phyloP scores from a whole-genome alignment of 2,888 invertebrate species.

The Polia nebulosa region DNA sequence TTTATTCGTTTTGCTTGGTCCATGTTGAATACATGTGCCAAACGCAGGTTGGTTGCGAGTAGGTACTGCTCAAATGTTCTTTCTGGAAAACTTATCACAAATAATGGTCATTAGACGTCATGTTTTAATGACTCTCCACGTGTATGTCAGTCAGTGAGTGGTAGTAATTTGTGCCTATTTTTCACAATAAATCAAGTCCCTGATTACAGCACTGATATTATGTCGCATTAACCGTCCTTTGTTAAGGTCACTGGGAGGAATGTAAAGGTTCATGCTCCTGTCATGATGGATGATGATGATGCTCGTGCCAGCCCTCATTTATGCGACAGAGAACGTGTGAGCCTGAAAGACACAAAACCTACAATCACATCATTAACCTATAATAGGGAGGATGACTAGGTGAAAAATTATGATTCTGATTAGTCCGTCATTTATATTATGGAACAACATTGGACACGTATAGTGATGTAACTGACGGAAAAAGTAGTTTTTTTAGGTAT shows the following conservation, averaged over 20 bases:
- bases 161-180: neutral
- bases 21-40: neutral
- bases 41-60: neutral
- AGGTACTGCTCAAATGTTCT: neutral
- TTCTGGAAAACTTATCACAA: neutral
- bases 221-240: neutral
- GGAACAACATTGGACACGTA: too few species aligned
- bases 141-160: neutral
- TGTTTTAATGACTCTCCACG: neutral
- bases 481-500: too few species aligned
- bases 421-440: neutral
- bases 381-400: neutral
- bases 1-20: neutral
- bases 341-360: neutral
- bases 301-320: neutral
- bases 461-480: too few species aligned
- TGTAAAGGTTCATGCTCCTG: neutral
- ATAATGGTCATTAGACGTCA: neutral
- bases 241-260: neutral
- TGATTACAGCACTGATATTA: neutral
- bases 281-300: slow-evolving; percentile 16
- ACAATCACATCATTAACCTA: neutral
- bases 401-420: neutral
- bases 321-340: neutral
- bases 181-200: neutral